Evolutionary conservation across 2,113 vertebrate species (phyloP).

Genomic region (Leucoraja erinaceus): DNA sequence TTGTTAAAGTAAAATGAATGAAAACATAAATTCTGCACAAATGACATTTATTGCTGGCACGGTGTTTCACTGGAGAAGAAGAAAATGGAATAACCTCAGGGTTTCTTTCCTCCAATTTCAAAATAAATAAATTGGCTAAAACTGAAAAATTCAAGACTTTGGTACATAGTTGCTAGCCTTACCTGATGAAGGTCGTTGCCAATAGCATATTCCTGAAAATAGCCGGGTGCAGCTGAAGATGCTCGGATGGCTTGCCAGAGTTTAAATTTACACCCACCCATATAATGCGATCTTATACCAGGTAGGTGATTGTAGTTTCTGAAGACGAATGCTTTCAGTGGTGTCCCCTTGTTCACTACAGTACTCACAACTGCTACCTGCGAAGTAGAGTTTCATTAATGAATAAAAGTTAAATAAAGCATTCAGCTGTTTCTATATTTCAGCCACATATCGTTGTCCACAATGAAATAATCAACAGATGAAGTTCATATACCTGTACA

Average conservation of each 20-base stretch:
- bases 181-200: conserved; percentile 89
- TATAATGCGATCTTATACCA: conserved; percentile 79
- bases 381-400: background rate
- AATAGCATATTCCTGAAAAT: conserved; percentile 83
- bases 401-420: background rate
- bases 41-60: no score
- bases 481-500: no score
- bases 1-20: no score
- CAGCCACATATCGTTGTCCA: background rate
- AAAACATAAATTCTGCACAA: no score
- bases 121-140: no score
- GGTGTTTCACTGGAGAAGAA: no score
- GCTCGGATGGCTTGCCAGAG: conserved; percentile 90
- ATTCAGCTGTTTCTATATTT: background rate
- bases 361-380: conserved; percentile 91
- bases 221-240: conserved; percentile 86
- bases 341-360: conserved; percentile 79
- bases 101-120: no score
- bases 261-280: conserved; percentile 84
- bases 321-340: conserved; percentile 86
- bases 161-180: conserved; percentile 37
- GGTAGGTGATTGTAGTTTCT: conserved; percentile 88
- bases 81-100: no score
- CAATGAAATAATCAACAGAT: background rate
- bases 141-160: no score